A percentile compares a stretch with the other conserved stretches of the same genome.
phyloP scores from a whole-genome alignment of 1,140 invertebrate species.

The Trichonephila clavata region DNA sequence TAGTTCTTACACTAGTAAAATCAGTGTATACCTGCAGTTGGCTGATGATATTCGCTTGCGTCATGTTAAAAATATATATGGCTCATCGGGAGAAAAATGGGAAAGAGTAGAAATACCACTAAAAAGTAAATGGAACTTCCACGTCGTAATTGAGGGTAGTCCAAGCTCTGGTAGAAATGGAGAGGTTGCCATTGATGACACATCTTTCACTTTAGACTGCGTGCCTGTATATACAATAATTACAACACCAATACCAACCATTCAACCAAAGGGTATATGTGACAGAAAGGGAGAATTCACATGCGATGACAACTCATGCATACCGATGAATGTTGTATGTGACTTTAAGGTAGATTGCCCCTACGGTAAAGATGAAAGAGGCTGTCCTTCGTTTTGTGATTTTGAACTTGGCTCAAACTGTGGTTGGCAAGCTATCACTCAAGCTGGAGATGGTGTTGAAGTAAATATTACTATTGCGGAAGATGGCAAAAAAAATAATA shows the following conservation, averaged over 20 bases:
- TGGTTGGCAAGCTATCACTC: conserved; percentile 58
- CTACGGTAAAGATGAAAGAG: conserved; percentile 77
- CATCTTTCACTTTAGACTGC: conserved; percentile 75
- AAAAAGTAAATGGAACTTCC: conserved; percentile 58
- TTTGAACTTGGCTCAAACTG: conserved; percentile 77
- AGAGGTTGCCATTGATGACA: conserved; percentile 78
- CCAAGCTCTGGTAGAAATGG: conserved; percentile 10
- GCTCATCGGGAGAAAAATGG: conserved; percentile 71
- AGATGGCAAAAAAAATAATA: conserved; percentile 15
- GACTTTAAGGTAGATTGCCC: conserved; percentile 78
- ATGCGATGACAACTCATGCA: conserved; percentile 77
- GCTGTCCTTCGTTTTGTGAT: conserved; percentile 77
- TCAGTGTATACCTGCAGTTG: not conserved
- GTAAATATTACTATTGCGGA: conserved; percentile 60
- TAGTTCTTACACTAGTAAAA: conserved; percentile 6
- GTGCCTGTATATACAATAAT: conserved; percentile 59
- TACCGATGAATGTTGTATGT: conserved; percentile 75
- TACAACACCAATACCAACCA: conserved; percentile 72
- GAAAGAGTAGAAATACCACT: conserved; percentile 48
- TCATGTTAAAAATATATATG: not conserved
- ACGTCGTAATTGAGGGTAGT: conserved; percentile 58
- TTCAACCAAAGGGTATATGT: conserved; percentile 68
- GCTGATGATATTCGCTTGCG: not conserved
- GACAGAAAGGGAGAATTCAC: conserved; percentile 68
- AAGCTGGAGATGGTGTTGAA: conserved; percentile 60